These are phyloP conservation scores for Anguilla megastoma DNA, from an alignment of 2,797 vertebrate genomes.

Conservation along the genomic window DNA sequence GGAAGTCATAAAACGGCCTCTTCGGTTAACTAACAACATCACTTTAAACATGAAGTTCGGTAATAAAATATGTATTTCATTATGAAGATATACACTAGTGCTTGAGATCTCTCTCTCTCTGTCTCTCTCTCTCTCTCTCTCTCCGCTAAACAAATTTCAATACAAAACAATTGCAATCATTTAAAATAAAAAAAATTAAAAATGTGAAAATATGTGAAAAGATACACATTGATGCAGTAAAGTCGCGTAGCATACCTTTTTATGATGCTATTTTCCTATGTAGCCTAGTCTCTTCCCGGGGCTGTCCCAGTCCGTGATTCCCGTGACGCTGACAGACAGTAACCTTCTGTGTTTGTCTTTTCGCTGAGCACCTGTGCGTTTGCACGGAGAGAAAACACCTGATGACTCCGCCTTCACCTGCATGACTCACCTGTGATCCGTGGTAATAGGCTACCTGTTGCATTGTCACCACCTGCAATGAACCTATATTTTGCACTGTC, in stretches of 20 bases:
- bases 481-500: neutral
- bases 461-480: neutral
- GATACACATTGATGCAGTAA: neutral
- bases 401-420: constrained; percentile 3
- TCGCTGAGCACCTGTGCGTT: neutral
- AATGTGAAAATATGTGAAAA: neutral
- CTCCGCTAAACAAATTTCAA: neutral
- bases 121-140: neutral
- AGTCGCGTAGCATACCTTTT: neutral
- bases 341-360: neutral
- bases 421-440: neutral
- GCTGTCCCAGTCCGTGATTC: neutral
- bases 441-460: neutral
- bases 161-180: neutral
- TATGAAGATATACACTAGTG: neutral
- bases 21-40: neutral
- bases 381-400: neutral
- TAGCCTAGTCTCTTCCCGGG: neutral
- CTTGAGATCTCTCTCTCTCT: neutral
- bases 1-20: neutral
- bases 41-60: neutral
- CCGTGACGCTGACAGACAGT: neutral
- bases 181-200: neutral
- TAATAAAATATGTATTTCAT: neutral
- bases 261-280: neutral